Percentiles rank a stretch among this genome's conserved stretches.
phyloP scores from a whole-genome alignment of 1,140 invertebrate genomes.

The Arion vulgaris region DNA sequence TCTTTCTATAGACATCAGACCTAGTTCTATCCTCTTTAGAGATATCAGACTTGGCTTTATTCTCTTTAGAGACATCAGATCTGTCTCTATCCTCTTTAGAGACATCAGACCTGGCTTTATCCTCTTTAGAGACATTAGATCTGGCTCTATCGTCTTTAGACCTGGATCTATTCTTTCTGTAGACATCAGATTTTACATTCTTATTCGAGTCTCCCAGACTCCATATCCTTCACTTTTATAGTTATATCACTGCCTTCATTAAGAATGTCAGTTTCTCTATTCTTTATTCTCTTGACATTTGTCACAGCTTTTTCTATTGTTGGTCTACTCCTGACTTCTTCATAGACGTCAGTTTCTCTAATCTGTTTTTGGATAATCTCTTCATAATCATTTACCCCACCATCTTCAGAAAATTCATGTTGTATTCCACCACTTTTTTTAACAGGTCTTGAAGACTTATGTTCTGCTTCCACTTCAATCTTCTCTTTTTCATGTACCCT shows the following conservation, averaged over 20 bases:
- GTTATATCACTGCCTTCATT: too few relatives aligned
- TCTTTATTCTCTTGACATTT: background rate
- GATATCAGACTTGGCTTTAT: background rate
- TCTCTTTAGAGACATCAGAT: background rate
- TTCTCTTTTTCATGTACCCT: background rate
- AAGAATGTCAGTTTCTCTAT: background rate
- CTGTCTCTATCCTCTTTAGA: background rate
- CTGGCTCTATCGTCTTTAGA: too few relatives aligned
- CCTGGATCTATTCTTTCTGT: too few relatives aligned
- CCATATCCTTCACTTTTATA: too few relatives aligned
- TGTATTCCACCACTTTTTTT: background rate
- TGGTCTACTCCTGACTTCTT: background rate
- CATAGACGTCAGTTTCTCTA: background rate
- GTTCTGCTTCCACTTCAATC: background rate
- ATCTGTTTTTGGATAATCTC: background rate
- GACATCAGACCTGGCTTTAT: background rate
- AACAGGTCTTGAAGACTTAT: background rate
- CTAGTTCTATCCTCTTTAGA: background rate
- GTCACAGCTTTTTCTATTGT: background rate
- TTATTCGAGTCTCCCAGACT: too few relatives aligned
- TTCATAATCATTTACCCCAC: background rate
- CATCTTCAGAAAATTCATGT: background rate
- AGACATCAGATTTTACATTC: too few relatives aligned
- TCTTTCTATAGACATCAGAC: background rate
- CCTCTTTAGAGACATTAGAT: background rate